Evolutionary conservation across 2,888 invertebrate genomes (phyloP).

Genomic region (Nycteola revayana): DNA sequence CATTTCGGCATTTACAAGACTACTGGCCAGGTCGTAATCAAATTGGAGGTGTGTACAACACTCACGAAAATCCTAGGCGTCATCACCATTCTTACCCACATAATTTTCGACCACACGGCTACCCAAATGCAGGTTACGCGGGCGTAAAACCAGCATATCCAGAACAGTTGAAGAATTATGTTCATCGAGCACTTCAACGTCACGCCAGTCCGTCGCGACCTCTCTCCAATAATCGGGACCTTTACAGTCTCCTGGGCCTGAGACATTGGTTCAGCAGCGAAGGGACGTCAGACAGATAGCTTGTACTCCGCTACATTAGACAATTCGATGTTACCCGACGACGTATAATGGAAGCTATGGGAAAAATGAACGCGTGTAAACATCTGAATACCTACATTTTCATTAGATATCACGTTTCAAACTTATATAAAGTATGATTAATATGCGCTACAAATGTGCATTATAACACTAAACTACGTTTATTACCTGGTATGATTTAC

Average conservation of each 20-base stretch:
- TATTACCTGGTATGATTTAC: background rate
- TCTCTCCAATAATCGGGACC: slow-evolving; percentile 60
- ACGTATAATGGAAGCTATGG: slow-evolving; percentile 78
- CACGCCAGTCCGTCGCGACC: slow-evolving; percentile 51
- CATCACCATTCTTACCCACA: slow-evolving; percentile 74
- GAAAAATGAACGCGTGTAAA: slow-evolving; percentile 37
- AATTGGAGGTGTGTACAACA: slow-evolving; percentile 65
- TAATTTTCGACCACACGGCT: slow-evolving; percentile 57
- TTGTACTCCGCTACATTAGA: slow-evolving; percentile 48
- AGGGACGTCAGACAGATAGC: slow-evolving; percentile 75
- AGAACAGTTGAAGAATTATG: slow-evolving; percentile 52
- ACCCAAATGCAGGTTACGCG: slow-evolving; percentile 45
- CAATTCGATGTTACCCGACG: slow-evolving; percentile 80
- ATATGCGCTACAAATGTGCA: no score
- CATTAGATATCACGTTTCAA: slow-evolving; percentile 4
- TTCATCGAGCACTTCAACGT: slow-evolving; percentile 52
- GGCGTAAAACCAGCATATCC: slow-evolving; percentile 51
- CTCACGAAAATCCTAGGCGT: slow-evolving; percentile 68
- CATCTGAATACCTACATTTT: slow-evolving; percentile 18
- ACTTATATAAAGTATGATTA: no score
- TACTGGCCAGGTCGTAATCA: slow-evolving; percentile 70
- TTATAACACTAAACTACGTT: background rate
- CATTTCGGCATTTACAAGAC: slow-evolving; percentile 71
- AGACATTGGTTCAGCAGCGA: slow-evolving; percentile 77
- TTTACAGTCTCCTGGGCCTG: slow-evolving; percentile 71